Base-by-base conservation (phyloP, 2,888 invertebrate species). In the Quadriops clusia region DNA sequence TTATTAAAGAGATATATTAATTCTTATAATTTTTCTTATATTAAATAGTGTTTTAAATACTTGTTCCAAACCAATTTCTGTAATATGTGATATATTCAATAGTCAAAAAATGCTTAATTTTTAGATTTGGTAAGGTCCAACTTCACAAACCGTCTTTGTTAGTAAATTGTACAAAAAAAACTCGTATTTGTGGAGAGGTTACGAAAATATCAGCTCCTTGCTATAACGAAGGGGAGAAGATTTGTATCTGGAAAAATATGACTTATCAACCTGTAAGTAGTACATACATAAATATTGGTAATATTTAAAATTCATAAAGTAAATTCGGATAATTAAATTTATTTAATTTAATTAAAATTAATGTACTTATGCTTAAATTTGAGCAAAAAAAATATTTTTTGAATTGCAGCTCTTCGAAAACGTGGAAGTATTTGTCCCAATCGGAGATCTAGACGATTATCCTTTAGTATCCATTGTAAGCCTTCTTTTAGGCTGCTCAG, bases 211-310 rank as follows among this genome's bases (percentile, higher is more conserved):
- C 49, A 28, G 60, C 59, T 3, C 61, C 64, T 3, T 64, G 63
- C 38, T 45, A 51, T 38, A 36, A 45, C 12, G 43, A 38, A 5
- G 46, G 43, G 6, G 24, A 41, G 5, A 40, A 47, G 3, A 35
- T 39, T 5, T 63, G 63, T 36, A 41, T 45, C 8, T 66, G 65
- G 65, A 54, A 53, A 28, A 60, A 60, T 36, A 43, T 63, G 6
- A 54, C 58, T 17, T 64, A 62, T 43, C 56, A 60, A 47, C 54
- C 61, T 22, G 64, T 65, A 51, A 53, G 58, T 49, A n/a, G n/a
- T n/a, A n/a, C n/a, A n/a, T n/a, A n/a, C n/a, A n/a, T n/a, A n/a
- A n/a, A n/a, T n/a, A n/a, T n/a, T n/a, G n/a, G n/a, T n/a, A n/a
- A 16, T 23, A 17, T 15, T 22, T 7, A 20, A 33, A 9, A 33